Evolutionary conservation across 2,888 invertebrate species (phyloP).

Genomic region (Chaetoderma sp.): DNA sequence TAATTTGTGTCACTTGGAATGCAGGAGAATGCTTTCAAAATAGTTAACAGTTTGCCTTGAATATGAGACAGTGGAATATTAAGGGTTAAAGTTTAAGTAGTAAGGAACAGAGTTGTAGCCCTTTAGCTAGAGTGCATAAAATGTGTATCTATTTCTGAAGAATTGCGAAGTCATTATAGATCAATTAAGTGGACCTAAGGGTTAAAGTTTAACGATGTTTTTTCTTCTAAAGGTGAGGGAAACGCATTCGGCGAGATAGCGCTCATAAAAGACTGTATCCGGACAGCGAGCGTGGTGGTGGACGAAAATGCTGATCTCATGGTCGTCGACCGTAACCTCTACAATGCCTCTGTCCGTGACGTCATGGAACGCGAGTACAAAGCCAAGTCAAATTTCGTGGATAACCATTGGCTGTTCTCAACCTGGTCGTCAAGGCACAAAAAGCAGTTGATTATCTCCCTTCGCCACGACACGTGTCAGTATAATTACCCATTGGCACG

Average conservation of each 20-base stretch:
- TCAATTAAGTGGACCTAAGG: too few species aligned
- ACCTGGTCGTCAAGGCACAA: slow-evolving; percentile 60
- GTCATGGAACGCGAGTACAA: slow-evolving; percentile 62
- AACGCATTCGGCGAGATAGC: slow-evolving; percentile 67
- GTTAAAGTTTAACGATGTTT: too few species aligned
- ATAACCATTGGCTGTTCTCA: slow-evolving; percentile 60
- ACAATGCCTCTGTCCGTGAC: slow-evolving; percentile 59
- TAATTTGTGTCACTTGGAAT: too few species aligned
- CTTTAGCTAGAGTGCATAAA: too few species aligned
- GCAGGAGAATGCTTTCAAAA: too few species aligned
- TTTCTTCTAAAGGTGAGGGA: slow-evolving; percentile 52
- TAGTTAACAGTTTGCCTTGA: too few species aligned
- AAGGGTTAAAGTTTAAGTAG: too few species aligned
- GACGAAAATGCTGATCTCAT: slow-evolving; percentile 60
- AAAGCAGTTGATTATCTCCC: slow-evolving; percentile 62
- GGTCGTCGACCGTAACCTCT: slow-evolving; percentile 62
- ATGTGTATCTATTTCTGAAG: too few species aligned
- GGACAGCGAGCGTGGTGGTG: slow-evolving; percentile 65
- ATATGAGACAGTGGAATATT: too few species aligned
- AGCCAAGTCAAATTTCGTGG: slow-evolving; percentile 64
- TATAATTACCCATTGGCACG: slow-evolving; percentile 56
- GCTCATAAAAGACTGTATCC: slow-evolving; percentile 61
- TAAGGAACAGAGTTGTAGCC: too few species aligned
- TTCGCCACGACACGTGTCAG: slow-evolving; percentile 54
- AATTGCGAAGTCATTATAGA: too few species aligned